A percentile compares a stretch with the other conserved stretches of the same genome.
Conservation (phyloP, 2,797 vertebrate species). For the Sus cebifrons region DNA sequence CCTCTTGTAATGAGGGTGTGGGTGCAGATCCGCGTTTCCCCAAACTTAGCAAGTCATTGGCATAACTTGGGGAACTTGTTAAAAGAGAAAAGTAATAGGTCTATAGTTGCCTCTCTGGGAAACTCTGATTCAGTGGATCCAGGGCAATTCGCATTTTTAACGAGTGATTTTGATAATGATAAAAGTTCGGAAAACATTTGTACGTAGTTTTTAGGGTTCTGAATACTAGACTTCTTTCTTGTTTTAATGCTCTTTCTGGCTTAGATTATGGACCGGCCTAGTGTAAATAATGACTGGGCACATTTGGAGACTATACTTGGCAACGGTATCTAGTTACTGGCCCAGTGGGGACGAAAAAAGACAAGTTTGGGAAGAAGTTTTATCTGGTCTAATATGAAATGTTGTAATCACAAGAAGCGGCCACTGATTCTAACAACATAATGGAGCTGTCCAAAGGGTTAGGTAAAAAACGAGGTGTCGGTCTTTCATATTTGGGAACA, state of each 20-base stretch:
- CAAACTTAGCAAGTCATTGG: conserved; percentile 55
- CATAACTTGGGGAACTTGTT: conserved; percentile 38
- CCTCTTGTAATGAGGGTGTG: conserved; percentile 29
- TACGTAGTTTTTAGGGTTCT: not conserved
- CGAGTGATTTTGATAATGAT: conserved; percentile 41
- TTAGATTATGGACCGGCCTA: not conserved
- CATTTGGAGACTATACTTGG: not conserved
- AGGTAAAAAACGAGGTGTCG: not conserved
- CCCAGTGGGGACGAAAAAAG: not conserved
- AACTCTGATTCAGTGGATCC: not conserved
- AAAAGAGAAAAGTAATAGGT: not conserved
- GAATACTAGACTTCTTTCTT: not conserved
- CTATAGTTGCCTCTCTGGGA: not conserved
- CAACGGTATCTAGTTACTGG: not conserved
- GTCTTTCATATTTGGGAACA: not conserved
- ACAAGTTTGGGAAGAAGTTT: not conserved
- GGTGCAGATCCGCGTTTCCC: not conserved
- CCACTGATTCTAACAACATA: not conserved
- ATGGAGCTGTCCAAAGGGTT: not conserved
- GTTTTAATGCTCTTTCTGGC: not conserved
- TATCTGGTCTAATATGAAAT: not conserved
- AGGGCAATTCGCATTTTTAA: conserved; percentile 17
- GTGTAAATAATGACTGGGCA: not conserved
- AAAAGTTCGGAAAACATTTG: not conserved
- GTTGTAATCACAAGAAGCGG: not conserved